phyloP scores from a whole-genome alignment of 2,113 vertebrate species.

The Scomber japonicus region DNA sequence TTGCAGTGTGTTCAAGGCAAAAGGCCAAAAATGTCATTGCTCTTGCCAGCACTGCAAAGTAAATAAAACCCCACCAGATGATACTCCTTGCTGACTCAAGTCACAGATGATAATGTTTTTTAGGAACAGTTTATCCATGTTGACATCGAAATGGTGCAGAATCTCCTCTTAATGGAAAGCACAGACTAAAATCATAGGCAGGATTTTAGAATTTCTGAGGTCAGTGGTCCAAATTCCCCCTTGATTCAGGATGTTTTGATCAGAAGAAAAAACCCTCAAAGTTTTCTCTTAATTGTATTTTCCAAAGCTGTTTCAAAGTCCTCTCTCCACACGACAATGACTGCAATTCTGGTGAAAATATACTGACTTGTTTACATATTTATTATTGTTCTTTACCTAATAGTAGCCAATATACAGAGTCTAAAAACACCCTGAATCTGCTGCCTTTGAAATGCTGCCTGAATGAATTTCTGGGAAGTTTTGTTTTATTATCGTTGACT shows the following conservation, averaged over 20 bases:
- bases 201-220: too few species aligned
- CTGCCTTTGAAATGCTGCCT: neutral
- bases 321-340: neutral
- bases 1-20: conserved; percentile 25
- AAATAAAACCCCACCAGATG: too few species aligned
- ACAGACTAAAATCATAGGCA: too few species aligned
- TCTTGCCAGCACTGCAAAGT: too few species aligned
- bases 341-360: neutral
- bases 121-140: too few species aligned
- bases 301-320: neutral
- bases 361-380: neutral
- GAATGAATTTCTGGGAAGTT: neutral
- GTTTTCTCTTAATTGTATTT: neutral
- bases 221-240: too few species aligned
- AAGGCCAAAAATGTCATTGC: conserved; percentile 10
- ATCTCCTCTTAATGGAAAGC: too few species aligned
- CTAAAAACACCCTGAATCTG: neutral
- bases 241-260: too few species aligned
- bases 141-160: too few species aligned
- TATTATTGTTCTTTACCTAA: neutral
- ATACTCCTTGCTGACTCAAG: too few species aligned
- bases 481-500: neutral
- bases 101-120: too few species aligned
- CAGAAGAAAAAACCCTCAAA: too few species aligned
- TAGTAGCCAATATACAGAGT: neutral